phyloP scores from a whole-genome alignment of 64 coral and sea anemone species.

The Stichodactyla helianthus region DNA sequence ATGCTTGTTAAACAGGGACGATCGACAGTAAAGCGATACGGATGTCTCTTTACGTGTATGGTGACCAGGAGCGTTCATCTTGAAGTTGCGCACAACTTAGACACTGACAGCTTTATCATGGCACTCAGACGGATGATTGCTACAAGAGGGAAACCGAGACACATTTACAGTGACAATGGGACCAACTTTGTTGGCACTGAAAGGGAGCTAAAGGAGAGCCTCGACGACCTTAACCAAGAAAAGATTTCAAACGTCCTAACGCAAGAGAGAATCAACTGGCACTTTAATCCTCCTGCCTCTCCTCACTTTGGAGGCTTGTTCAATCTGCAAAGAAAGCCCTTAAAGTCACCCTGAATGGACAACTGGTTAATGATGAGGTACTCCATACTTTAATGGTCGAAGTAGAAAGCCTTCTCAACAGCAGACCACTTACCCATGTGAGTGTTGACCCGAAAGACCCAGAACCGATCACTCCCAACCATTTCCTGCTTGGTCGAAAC shows the following conservation, averaged over 20 bases:
- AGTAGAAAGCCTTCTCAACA: conserved; percentile 40
- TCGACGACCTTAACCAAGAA: too few relatives aligned
- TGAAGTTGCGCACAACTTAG: not conserved
- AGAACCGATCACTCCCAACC: conserved; percentile 54
- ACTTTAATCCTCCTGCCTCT: conserved; percentile 39
- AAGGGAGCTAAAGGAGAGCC: too few relatives aligned
- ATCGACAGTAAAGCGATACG: conserved; percentile 24
- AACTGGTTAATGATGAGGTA: conserved; percentile 46
- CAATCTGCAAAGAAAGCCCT: conserved; percentile 42
- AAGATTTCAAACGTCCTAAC: conserved; percentile 21
- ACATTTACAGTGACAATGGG: too few relatives aligned
- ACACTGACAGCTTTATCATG: too few relatives aligned
- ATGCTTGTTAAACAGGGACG: conserved; percentile 30
- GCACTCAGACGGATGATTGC: too few relatives aligned
- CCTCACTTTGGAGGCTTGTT: conserved; percentile 37
- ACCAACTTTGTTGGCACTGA: too few relatives aligned
- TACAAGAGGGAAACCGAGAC: too few relatives aligned
- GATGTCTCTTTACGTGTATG: conserved; percentile 32
- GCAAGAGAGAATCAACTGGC: conserved; percentile 35
- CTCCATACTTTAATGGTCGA: conserved; percentile 37
- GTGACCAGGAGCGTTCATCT: conserved; percentile 15
- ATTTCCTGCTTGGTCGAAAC: conserved; percentile 46
- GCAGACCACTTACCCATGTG: conserved; percentile 45
- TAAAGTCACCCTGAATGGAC: conserved; percentile 36
- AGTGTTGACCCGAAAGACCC: conserved; percentile 41